Percentiles rank a stretch among this genome's conserved stretches.
These are phyloP conservation scores for Pseudomyrmex dendroicus DNA, from an alignment of 1,140 invertebrate genomes.

Conservation along the genomic window DNA sequence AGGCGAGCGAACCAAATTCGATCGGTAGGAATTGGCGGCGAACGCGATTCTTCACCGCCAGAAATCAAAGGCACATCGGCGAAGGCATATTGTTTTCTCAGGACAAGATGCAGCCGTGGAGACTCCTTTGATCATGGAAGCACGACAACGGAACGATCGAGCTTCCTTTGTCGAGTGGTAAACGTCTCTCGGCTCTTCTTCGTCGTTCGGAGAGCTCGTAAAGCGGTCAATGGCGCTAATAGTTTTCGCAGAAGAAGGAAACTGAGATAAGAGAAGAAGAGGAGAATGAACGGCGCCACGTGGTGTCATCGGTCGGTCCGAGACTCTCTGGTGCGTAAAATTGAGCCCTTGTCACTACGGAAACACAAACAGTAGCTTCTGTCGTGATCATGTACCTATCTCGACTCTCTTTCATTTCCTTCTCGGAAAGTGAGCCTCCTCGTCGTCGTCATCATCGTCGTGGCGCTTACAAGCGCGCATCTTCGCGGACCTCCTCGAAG, in stretches of 20 bases:
- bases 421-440: not conserved
- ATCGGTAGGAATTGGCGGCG: not conserved
- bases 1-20: not conserved
- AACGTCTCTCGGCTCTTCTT: conserved; percentile 45
- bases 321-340: conserved; percentile 76
- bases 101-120: conserved; percentile 42
- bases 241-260: conserved; percentile 39
- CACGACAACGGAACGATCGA: conserved; percentile 63
- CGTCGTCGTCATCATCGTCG: conserved; percentile 28
- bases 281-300: conserved; percentile 59
- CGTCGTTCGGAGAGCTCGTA: conserved; percentile 61
- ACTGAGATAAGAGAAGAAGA: conserved; percentile 4
- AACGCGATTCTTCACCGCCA: not conserved
- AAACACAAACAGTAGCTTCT: conserved; percentile 1
- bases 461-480: conserved; percentile 29
- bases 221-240: conserved; percentile 64
- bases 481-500: conserved; percentile 59
- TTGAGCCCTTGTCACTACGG: conserved; percentile 49
- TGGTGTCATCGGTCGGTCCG: conserved; percentile 35
- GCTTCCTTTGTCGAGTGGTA: conserved; percentile 18
- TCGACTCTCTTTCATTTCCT: conserved; percentile 38
- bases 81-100: not conserved
- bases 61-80: not conserved
- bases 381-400: not conserved
- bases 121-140: conserved; percentile 50